Conservation (phyloP, 2,888 invertebrate genomes). For the Eilema griseolum region DNA sequence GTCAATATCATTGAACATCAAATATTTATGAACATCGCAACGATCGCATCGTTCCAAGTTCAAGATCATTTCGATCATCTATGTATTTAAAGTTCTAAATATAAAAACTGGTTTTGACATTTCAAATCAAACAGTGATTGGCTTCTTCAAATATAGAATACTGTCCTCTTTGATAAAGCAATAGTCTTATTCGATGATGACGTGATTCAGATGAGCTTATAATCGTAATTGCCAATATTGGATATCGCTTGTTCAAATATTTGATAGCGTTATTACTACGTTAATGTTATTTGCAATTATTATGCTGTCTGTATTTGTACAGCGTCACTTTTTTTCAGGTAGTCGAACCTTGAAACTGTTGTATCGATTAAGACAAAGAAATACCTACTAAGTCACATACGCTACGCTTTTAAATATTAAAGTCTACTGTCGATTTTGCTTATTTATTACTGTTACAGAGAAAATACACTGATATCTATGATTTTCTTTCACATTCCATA, state of each 20-base stretch:
- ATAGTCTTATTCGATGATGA: slow-evolving; percentile 1
- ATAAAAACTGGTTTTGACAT: slow-evolving; percentile 8
- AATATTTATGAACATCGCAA: slow-evolving; percentile 16
- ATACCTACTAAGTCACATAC: too few species aligned
- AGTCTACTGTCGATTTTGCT: too few species aligned
- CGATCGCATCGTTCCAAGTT: slow-evolving; percentile 22
- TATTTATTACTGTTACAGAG: too few species aligned
- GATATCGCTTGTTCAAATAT: slow-evolving; percentile 8
- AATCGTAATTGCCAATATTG: slow-evolving; percentile 13
- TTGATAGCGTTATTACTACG: neutral
- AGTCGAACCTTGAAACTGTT: neutral
- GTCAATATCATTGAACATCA: slow-evolving; percentile 9
- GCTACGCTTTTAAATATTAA: too few species aligned
- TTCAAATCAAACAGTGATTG: slow-evolving; percentile 14
- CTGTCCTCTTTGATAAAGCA: neutral
- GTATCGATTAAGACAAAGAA: too few species aligned
- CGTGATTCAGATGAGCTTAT: slow-evolving; percentile 8
- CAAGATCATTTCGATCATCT: slow-evolving; percentile 23
- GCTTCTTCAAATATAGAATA: slow-evolving; percentile 2
- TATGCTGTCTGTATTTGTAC: neutral
- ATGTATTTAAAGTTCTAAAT: slow-evolving; percentile 1
- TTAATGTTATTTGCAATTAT: neutral
- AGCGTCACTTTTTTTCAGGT: neutral
- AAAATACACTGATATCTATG: too few species aligned
- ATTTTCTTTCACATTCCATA: too few species aligned